Evolutionary conservation across 2,113 vertebrate genomes (phyloP).

Genomic region (Passer domesticus): DNA sequence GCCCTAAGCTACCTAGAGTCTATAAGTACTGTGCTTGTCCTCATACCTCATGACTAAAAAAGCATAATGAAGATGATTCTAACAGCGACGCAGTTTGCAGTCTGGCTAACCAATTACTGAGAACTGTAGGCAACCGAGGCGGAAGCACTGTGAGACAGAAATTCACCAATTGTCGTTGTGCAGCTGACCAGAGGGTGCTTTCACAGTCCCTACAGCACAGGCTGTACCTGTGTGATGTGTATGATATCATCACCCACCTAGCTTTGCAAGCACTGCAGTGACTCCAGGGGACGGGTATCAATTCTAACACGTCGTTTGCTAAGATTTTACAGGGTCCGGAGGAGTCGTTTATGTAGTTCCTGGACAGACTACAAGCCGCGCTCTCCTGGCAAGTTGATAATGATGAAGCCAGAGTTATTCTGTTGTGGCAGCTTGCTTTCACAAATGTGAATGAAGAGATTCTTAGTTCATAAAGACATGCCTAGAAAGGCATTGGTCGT

Average conservation of each 20-base stretch:
- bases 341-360: background rate
- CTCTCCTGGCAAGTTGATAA: background rate
- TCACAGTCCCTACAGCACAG: background rate
- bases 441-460: background rate
- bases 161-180: too few species aligned
- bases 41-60: background rate
- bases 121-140: background rate
- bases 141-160: background rate
- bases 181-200: background rate
- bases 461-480: background rate
- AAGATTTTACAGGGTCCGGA: background rate
- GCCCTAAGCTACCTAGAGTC: background rate
- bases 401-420: background rate
- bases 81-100: accelerated
- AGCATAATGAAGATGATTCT: background rate
- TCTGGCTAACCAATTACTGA: background rate
- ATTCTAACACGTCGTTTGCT: background rate
- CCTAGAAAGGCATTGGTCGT: background rate
- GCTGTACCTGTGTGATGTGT: too few species aligned
- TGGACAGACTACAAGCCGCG: background rate
- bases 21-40: too few species aligned
- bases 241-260: background rate
- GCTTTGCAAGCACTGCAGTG: background rate
- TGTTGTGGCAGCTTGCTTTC: background rate
- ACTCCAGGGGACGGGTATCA: background rate